Conservation (phyloP, 2,888 invertebrate species). For the Pogonocherus hispidulus region DNA sequence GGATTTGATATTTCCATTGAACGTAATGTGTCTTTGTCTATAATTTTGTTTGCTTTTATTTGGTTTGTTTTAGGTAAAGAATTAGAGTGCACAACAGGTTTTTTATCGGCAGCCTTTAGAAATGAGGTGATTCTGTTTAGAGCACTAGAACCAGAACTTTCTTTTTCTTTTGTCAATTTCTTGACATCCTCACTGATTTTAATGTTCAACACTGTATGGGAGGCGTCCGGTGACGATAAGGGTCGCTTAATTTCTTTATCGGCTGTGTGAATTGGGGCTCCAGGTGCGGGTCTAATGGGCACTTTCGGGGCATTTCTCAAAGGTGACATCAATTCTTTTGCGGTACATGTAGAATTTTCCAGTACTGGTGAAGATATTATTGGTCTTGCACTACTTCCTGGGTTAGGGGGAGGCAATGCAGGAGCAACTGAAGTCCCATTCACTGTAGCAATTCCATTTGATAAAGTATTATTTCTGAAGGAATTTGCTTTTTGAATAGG, state of each 20-base stretch:
- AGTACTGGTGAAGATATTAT: conserved; percentile 86
- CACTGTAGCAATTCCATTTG: conserved; percentile 64
- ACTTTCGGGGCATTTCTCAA: conserved; percentile 74
- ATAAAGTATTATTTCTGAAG: conserved; percentile 67
- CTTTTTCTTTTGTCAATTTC: conserved; percentile 69
- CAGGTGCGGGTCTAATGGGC: conserved; percentile 75
- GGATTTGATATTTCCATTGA: conserved; percentile 88
- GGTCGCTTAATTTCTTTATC: conserved; percentile 65
- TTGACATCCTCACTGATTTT: conserved; percentile 38
- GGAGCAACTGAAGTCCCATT: conserved; percentile 68
- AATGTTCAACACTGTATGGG: conserved; percentile 51
- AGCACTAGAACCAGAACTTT: conserved; percentile 67
- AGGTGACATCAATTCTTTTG: conserved; percentile 79
- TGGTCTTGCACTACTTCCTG: conserved; percentile 76
- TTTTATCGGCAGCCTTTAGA: conserved; percentile 74
- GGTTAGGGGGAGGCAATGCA: conserved; percentile 76
- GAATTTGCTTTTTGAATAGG: conserved; percentile 58
- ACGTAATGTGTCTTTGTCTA: conserved; percentile 80
- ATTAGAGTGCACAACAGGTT: conserved; percentile 70
- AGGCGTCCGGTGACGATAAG: conserved; percentile 68
- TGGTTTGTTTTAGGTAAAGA: conserved; percentile 74
- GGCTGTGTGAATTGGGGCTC: conserved; percentile 62
- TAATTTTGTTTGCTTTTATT: conserved; percentile 75
- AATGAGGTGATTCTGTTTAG: conserved; percentile 84
- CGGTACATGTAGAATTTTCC: conserved; percentile 85